These are phyloP conservation scores for Nephrotoma appendiculata DNA, from an alignment of 2,888 invertebrate species.

Conservation along the genomic window DNA sequence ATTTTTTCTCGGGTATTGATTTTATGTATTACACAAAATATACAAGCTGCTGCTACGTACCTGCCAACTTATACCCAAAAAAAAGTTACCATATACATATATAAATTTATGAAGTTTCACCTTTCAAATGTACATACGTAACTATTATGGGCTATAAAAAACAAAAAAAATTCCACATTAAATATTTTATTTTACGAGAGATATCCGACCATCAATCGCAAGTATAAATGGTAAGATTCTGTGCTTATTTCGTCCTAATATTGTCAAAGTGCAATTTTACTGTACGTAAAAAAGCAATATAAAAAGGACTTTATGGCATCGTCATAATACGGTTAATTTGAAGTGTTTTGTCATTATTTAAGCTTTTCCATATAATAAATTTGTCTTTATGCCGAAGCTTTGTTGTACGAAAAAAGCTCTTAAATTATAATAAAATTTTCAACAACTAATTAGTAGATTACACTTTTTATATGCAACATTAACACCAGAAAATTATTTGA, in stretches of 20 bases:
- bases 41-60: neutral
- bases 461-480: neutral
- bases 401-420: neutral
- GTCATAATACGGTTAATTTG: neutral
- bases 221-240: neutral
- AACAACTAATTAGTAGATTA: neutral
- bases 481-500: neutral
- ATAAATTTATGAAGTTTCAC: neutral
- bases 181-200: neutral
- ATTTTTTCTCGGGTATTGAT: neutral
- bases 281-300: neutral
- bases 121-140: neutral
- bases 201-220: neutral
- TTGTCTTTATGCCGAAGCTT: neutral
- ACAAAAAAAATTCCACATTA: neutral
- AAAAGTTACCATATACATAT: neutral
- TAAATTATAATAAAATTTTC: neutral
- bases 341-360: neutral
- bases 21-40: neutral
- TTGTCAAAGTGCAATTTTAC: neutral
- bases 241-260: neutral
- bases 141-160: neutral
- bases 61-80: neutral
- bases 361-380: neutral
- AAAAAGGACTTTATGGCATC: neutral